Evolutionary conservation across 53 echinoderm and acorn worm species (phyloP).

Genomic region (Temnopleurus reevesii): DNA sequence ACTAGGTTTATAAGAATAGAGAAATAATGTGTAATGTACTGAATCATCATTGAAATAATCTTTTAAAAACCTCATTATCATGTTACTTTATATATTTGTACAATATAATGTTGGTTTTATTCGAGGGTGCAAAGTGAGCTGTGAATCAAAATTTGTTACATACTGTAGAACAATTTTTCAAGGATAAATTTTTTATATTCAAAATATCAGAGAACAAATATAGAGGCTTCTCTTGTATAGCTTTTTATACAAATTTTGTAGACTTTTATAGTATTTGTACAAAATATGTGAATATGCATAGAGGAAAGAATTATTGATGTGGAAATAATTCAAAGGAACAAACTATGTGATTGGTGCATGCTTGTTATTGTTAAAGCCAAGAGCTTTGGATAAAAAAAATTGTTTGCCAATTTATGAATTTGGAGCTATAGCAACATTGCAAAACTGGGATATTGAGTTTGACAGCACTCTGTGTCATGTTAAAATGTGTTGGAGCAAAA

Average conservation of each 20-base stretch:
- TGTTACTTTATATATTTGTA: neutral
- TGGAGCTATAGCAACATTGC: conserved; percentile 14
- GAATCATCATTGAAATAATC: neutral
- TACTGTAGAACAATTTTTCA: neutral
- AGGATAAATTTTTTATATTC: neutral
- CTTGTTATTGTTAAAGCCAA: neutral
- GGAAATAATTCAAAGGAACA: too few species aligned
- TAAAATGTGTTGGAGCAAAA: too few species aligned
- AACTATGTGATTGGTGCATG: neutral
- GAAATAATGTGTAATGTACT: neutral
- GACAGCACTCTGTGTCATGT: too few species aligned
- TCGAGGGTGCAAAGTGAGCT: neutral
- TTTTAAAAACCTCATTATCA: neutral
- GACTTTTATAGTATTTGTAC: neutral
- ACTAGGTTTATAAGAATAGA: neutral
- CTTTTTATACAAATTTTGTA: conserved; percentile 31
- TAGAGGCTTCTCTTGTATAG: conserved; percentile 34
- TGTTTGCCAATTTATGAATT: neutral
- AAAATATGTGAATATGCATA: neutral
- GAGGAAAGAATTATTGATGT: neutral
- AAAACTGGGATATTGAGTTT: too few species aligned
- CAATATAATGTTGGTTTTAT: neutral
- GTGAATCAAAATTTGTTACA: neutral
- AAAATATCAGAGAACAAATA: conserved; percentile 24
- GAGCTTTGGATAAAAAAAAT: neutral